Evolutionary conservation across 2,888 invertebrate species (phyloP), one percentile per base, ranked within the genome.

Genomic region (Cenopis cana): DNA sequence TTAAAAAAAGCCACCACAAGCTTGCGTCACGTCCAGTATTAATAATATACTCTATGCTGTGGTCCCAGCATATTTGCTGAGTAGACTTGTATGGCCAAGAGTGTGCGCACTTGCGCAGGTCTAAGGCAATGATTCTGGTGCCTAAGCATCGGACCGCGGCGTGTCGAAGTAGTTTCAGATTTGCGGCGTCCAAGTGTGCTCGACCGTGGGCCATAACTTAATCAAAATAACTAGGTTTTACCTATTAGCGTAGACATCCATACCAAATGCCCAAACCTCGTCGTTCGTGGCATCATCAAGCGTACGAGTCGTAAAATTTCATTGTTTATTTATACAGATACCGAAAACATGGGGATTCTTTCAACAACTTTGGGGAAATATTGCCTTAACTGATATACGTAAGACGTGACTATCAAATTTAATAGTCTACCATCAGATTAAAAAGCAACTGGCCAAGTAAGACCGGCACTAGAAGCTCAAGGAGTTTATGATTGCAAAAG

Each of bases 281-380:
- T 55, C 62, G 55, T 62, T 62, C 56, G 17, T 55, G 6, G 55
- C 18, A 62, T 69, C 24, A 62, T 17, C 46, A 0, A 14, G 56
- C 49, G 24, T 60, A 29, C 46, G 24, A 29, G 29, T 57, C 49
- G 69, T 69, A 69, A 69, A 69, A 69, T 62, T 69, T 69, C 29
- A 62, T 62, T 69, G 69, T 69, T 69, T 69, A 69, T 69, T 56
- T 62, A 62, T 69, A 49, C 50, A 49, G 24, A 17, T 24, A 17
- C 49, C 17, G 49, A 56, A 62, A 50, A 49, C 62, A 50, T 38
- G 20, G n/a, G 69, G 61, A 62, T 62, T 56, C 33, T 50, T 54
- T 62, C 55, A 55, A 62, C 17, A 62, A 62, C 24, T 56, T 69
- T 57, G n/a, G 36, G 36, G 56, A 49, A 12, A 49, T 38, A 50